phyloP scores from a whole-genome alignment of 1,140 invertebrate genomes.

The Bombus soroeensis region DNA sequence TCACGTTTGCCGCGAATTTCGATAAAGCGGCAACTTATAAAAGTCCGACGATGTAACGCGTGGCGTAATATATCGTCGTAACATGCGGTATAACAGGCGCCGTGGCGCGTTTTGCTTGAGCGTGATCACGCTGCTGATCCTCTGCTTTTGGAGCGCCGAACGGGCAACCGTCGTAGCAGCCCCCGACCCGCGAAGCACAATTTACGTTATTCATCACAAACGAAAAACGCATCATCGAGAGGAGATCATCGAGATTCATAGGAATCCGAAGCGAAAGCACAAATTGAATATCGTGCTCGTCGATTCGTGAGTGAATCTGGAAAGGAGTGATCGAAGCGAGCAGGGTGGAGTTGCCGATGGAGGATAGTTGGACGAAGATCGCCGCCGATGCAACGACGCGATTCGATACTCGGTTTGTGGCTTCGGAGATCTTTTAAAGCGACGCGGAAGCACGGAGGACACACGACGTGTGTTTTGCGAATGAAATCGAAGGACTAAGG shows the following conservation, averaged over 20 bases:
- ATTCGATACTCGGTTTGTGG: background rate
- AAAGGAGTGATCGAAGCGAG: background rate
- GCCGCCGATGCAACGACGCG: no score
- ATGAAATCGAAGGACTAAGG: rapidly evolving
- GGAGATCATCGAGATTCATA: conserved; percentile 13
- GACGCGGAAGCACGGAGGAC: background rate
- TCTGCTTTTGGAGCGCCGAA: background rate
- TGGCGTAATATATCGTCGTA: background rate
- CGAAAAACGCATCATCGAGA: background rate
- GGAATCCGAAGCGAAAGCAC: background rate
- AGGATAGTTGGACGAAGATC: no score
- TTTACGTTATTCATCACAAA: conserved; percentile 32
- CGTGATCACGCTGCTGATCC: conserved; percentile 11
- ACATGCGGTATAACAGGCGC: background rate
- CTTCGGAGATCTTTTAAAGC: background rate
- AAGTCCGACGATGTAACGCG: background rate
- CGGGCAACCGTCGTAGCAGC: background rate
- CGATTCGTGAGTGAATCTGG: background rate
- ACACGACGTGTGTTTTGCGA: background rate
- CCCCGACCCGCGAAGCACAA: background rate
- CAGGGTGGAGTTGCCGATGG: background rate
- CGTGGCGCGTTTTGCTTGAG: conserved; percentile 9
- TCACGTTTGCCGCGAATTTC: background rate
- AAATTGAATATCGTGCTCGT: background rate
- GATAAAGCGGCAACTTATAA: conserved; percentile 43